These are phyloP conservation scores for Tenrec ecaudatus DNA, from an alignment of 2,113 vertebrate genomes.

Conservation along the genomic window DNA sequence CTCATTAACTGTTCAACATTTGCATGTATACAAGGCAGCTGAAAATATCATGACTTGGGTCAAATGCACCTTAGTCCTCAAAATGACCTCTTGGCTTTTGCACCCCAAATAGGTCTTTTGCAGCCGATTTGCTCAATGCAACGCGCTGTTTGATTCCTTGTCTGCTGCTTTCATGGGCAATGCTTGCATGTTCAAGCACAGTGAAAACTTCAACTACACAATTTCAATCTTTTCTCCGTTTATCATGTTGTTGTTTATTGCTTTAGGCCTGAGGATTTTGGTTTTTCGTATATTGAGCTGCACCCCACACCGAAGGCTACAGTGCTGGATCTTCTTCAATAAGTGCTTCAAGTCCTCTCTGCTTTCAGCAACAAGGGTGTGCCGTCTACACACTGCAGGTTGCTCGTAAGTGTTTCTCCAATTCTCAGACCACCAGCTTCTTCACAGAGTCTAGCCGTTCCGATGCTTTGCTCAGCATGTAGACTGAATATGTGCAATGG, in stretches of 20 bases:
- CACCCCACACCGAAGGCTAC: background rate
- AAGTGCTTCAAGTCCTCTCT: background rate
- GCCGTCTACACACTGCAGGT: background rate
- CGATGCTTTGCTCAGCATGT: too few relatives aligned
- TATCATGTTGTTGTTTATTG: background rate
- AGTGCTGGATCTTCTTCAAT: too few relatives aligned
- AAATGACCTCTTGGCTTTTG: background rate
- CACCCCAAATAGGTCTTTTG: background rate
- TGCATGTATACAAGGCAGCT: background rate
- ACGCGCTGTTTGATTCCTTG: background rate
- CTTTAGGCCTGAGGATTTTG: too few relatives aligned
- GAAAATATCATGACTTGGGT: background rate
- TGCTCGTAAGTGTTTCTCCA: background rate
- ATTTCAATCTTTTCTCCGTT: background rate
- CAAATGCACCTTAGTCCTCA: background rate
- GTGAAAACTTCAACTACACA: background rate
- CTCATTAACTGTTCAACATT: background rate
- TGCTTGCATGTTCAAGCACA: background rate
- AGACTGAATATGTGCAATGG: too few relatives aligned
- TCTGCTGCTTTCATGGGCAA: background rate
- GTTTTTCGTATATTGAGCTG: background rate
- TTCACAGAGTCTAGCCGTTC: too few relatives aligned
- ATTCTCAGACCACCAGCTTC: background rate
- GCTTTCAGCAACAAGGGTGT: background rate
- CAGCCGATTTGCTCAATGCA: background rate